Evolutionary conservation across 2,797 vertebrate genomes (phyloP).

Genomic region (Cirrhinus molitorella): DNA sequence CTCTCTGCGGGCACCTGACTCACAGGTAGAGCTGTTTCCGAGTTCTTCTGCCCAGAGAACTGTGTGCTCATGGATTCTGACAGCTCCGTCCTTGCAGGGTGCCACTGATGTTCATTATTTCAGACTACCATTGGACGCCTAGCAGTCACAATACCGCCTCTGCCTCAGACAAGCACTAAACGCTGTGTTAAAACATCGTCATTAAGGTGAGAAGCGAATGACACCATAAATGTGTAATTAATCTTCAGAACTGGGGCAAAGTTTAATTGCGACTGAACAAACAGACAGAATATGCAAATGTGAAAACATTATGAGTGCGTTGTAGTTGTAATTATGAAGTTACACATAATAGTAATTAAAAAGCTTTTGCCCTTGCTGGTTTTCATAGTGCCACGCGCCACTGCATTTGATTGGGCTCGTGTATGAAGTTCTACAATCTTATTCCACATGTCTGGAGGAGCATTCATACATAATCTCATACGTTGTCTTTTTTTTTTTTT

Average conservation of each 20-base stretch:
- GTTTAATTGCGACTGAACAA: conserved; percentile 51
- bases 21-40: conserved; percentile 27
- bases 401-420: conserved; percentile 14
- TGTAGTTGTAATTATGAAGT: conserved; percentile 47
- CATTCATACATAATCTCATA: neutral
- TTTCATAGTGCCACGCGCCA: neutral
- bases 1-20: conserved; percentile 34
- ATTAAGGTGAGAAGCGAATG: conserved; percentile 20
- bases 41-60: conserved; percentile 22
- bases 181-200: conserved; percentile 2
- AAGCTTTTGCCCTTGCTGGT: conserved; percentile 7
- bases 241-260: conserved; percentile 35
- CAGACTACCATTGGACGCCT: conserved; percentile 27
- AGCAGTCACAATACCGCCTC: conserved; percentile 8
- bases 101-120: conserved; percentile 32
- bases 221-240: conserved; percentile 24
- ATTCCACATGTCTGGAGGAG: neutral
- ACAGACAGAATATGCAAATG: conserved; percentile 47
- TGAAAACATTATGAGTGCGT: conserved; percentile 23
- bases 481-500: neutral
- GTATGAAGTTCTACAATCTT: neutral
- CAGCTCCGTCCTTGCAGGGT: conserved; percentile 9
- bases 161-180: conserved; percentile 10
- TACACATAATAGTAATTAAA: conserved; percentile 56
- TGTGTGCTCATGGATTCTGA: conserved; percentile 30